These are phyloP conservation scores for Mustelus asterias DNA, from an alignment of 2,113 vertebrate genomes.

Conservation along the genomic window DNA sequence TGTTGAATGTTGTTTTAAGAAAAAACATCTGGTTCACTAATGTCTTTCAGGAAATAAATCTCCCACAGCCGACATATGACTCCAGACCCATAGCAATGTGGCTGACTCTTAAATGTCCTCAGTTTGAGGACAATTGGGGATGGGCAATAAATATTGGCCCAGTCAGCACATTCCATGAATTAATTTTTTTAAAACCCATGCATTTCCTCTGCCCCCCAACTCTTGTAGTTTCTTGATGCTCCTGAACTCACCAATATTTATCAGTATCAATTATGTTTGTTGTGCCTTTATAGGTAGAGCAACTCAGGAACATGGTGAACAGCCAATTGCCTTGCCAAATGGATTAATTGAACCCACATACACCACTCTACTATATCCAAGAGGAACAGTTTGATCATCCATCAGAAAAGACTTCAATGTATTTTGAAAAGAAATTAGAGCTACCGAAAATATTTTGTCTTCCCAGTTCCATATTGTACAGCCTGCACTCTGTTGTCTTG, in stretches of 20 bases:
- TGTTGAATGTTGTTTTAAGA: no score
- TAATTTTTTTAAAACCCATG: not conserved
- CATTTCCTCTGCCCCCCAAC: not conserved
- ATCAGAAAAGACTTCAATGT: not conserved
- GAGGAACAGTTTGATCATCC: not conserved
- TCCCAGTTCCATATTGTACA: not conserved
- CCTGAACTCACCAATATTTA: no score
- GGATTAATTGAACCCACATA: not conserved
- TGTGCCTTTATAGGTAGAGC: not conserved
- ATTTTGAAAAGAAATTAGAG: not conserved
- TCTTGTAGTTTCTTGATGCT: not conserved
- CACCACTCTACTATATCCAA: not conserved
- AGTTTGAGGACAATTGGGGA: no score
- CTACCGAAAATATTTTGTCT: not conserved
- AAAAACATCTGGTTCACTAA: no score
- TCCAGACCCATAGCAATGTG: no score
- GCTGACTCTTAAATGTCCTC: no score
- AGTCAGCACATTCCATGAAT: no score
- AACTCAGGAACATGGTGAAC: not conserved
- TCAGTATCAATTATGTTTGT: not conserved
- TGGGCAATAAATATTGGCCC: no score
- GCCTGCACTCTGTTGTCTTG: not conserved
- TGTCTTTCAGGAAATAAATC: no score
- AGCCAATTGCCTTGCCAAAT: not conserved
- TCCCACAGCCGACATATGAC: no score